phyloP scores from a whole-genome alignment of 2,113 vertebrate species.

The Ictidomys tridecemlineatus region DNA sequence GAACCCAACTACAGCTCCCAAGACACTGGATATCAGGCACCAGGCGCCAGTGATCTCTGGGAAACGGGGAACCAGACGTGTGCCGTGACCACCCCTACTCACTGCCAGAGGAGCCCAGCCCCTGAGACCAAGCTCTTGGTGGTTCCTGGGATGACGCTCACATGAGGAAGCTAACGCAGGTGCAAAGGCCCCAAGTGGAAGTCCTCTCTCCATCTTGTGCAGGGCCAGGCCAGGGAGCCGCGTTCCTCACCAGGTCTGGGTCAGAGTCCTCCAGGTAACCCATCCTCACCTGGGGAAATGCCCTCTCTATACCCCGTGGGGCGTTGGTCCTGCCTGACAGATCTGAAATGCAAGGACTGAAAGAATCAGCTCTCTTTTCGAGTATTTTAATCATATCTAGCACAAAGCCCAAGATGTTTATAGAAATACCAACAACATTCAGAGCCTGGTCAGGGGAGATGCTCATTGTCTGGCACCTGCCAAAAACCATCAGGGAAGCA shows the following conservation, averaged over 20 bases:
- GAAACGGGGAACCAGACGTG: fast-evolving
- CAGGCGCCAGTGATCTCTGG: not conserved
- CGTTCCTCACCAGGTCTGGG: too few relatives aligned
- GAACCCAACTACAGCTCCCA: not conserved
- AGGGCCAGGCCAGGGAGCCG: too few relatives aligned
- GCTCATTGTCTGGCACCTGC: not conserved
- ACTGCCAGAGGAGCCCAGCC: not conserved
- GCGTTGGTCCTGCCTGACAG: not conserved
- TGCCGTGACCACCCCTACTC: not conserved
- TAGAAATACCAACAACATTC: not conserved
- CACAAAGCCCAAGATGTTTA: not conserved
- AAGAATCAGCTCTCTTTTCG: not conserved
- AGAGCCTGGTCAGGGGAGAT: not conserved
- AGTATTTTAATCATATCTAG: not conserved
- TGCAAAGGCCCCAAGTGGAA: too few relatives aligned
- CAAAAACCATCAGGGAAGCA: not conserved
- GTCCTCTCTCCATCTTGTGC: too few relatives aligned
- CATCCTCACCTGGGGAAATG: not conserved
- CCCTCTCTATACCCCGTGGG: not conserved
- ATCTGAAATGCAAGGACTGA: not conserved
- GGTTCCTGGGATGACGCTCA: too few relatives aligned
- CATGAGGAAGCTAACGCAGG: too few relatives aligned
- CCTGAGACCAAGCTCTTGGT: not conserved
- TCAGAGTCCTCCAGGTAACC: too few relatives aligned
- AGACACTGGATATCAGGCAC: too few relatives aligned